Base-by-base conservation (phyloP, 2,888 invertebrate species). In the Microchrysa polita region DNA sequence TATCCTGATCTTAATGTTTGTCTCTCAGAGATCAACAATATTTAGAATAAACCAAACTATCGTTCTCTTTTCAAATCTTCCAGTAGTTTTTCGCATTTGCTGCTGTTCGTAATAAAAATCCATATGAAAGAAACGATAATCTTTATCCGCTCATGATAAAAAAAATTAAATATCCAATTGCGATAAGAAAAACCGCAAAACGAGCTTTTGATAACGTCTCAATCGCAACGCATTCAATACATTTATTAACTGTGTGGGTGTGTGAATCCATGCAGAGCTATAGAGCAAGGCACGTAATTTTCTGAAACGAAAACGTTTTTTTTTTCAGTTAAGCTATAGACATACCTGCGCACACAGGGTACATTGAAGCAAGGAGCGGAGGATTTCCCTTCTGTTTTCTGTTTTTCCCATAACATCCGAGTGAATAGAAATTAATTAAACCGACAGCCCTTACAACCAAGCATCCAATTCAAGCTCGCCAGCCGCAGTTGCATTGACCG, bases 1-100 rank as follows among this genome's bases (percentile, higher is more conserved):
- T 14, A 55, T 42, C 20, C 69, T 22, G 27, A 69, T 57, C 57
- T n/a, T 57, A 57, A 69, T 40, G 55, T 69, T 69, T 34, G 7
- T 57, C 69, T 69, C 23, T 55, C 40, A 53, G 40, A 34, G n/a
- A 34, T n/a, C n/a, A n/a, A n/a, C n/a, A n/a, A n/a, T 57, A 57
- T 12, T 52, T 67, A 4, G 22, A 52, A 67, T 27, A 65, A 44
- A 22, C n/a, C 1, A 53, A 57, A 67, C n/a, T n/a, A n/a, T 27
- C 23, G n/a, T 7, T 23, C 18, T 52, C 42, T 34, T 67, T 40
- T 23, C 5, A 69, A 55, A 69, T 67, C 65, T 67, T 67, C 65
- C 65, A 67, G 9, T 22, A 67, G 14, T 20, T 55, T 5, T 55
- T 55, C 48, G 16, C 48, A n/a, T 48, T 48, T 12, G 12, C 48